phyloP scores from a whole-genome alignment of 2,113 vertebrate genomes.

The Thunnus maccoyii region DNA sequence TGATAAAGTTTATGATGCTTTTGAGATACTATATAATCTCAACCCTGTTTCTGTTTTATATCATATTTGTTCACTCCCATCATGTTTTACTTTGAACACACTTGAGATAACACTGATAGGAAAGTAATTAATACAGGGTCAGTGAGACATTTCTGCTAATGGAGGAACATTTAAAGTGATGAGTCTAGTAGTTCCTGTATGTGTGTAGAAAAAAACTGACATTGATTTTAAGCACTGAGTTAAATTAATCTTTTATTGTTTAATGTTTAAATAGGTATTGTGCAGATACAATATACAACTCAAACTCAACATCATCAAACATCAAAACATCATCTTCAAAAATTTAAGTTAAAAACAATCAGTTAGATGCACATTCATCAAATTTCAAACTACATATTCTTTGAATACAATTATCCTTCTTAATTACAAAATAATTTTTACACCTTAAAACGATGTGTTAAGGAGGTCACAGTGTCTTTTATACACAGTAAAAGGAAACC shows the following conservation, averaged over 20 bases:
- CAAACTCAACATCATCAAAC: slow-evolving; percentile 5
- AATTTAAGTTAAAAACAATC: slow-evolving; percentile 16
- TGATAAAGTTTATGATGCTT: slow-evolving; percentile 18
- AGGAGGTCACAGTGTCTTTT: slow-evolving; percentile 20
- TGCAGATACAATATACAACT: neutral
- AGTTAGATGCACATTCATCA: slow-evolving; percentile 56
- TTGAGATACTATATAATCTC: slow-evolving; percentile 20
- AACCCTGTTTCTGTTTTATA: neutral
- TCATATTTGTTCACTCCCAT: neutral
- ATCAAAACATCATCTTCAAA: neutral
- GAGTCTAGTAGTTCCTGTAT: neutral
- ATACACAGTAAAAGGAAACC: slow-evolving; percentile 32
- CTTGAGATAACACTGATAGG: slow-evolving; percentile 46
- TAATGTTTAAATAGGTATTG: neutral
- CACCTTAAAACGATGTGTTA: slow-evolving; percentile 74
- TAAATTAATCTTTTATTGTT: neutral
- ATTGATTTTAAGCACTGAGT: neutral
- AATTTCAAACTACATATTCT: slow-evolving; percentile 60
- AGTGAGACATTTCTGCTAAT: neutral
- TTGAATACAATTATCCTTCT: slow-evolving; percentile 72
- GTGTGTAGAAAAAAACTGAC: neutral
- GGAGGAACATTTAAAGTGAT: slow-evolving; percentile 5
- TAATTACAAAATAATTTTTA: slow-evolving; percentile 61
- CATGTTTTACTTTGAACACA: neutral
- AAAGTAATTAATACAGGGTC: slow-evolving; percentile 8